A percentile compares a stretch with the other conserved stretches of the same genome.
phyloP scores from a whole-genome alignment of 2,797 vertebrate species.

The Coregonus suidteri region DNA sequence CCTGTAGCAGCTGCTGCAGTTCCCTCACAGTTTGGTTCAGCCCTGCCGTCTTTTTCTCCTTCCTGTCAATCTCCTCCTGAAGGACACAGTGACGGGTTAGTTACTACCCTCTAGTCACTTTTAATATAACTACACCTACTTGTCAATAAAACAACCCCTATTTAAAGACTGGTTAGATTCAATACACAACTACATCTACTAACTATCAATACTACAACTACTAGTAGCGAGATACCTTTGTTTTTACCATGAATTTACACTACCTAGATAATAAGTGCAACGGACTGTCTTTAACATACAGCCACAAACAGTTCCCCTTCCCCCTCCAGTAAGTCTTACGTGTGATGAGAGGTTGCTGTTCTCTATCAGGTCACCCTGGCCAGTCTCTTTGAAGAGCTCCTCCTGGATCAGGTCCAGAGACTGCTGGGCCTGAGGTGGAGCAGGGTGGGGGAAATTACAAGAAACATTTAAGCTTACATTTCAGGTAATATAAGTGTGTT shows the following conservation, averaged over 20 bases:
- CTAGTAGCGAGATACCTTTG: neutral
- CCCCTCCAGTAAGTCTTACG: constrained; percentile 68
- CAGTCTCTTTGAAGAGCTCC: constrained; percentile 86
- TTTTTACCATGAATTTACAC: neutral
- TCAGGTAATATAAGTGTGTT: no score
- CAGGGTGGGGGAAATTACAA: constrained; percentile 1
- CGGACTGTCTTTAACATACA: neutral
- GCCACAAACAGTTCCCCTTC: neutral
- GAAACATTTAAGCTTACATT: neutral
- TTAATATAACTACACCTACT: neutral
- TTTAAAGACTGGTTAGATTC: neutral
- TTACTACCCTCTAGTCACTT: constrained; percentile 14
- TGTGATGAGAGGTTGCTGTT: constrained; percentile 86
- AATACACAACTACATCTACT: no score
- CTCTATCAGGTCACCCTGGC: constrained; percentile 84
- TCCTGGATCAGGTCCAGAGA: constrained; percentile 91
- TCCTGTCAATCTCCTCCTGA: constrained; percentile 86
- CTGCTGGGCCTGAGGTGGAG: constrained; percentile 85
- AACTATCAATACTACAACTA: neutral
- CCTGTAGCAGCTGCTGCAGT: constrained; percentile 89
- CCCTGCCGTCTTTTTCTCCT: constrained; percentile 84
- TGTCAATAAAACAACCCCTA: neutral
- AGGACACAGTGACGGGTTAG: constrained; percentile 24
- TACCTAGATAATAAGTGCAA: neutral
- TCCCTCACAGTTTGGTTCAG: constrained; percentile 90